Percentiles rank a stretch among this genome's conserved stretches.
phyloP scores from a whole-genome alignment of 2,888 invertebrate species.

The Ceramica pisi region DNA sequence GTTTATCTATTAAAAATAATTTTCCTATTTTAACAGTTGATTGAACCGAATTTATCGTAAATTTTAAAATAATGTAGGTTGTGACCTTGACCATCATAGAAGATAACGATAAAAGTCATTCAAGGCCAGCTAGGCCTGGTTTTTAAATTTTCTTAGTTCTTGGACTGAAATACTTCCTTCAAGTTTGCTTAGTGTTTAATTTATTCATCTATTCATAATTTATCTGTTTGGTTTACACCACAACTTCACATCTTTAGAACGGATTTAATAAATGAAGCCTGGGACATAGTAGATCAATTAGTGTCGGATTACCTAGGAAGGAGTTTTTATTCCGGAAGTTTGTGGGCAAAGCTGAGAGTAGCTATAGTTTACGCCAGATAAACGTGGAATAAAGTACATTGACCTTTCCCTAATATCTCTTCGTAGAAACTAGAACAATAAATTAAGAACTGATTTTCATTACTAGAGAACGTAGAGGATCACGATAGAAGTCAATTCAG shows the following conservation, averaged over 20 bases:
- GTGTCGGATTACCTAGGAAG: too few species aligned
- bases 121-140: conserved; percentile 17
- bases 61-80: not conserved
- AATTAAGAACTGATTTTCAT: too few species aligned
- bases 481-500: too few species aligned
- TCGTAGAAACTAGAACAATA: too few species aligned
- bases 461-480: too few species aligned
- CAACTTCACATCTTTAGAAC: not conserved
- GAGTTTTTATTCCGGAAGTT: too few species aligned
- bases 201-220: not conserved
- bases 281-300: too few species aligned
- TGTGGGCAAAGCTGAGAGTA: too few species aligned
- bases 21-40: not conserved
- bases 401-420: too few species aligned
- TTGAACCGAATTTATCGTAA: conserved; percentile 1
- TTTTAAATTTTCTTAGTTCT: conserved; percentile 11
- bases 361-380: too few species aligned
- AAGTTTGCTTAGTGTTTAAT: not conserved
- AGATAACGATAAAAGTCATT: conserved; percentile 3
- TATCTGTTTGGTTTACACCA: not conserved
- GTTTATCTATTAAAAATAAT: conserved; percentile 6
- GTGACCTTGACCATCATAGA: conserved; percentile 10
- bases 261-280: too few species aligned
- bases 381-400: too few species aligned
- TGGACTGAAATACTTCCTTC: not conserved